Percentiles rank a stretch among this genome's conserved stretches.
Conservation (phyloP, 2,113 vertebrate species). For the Noturus placidus region DNA sequence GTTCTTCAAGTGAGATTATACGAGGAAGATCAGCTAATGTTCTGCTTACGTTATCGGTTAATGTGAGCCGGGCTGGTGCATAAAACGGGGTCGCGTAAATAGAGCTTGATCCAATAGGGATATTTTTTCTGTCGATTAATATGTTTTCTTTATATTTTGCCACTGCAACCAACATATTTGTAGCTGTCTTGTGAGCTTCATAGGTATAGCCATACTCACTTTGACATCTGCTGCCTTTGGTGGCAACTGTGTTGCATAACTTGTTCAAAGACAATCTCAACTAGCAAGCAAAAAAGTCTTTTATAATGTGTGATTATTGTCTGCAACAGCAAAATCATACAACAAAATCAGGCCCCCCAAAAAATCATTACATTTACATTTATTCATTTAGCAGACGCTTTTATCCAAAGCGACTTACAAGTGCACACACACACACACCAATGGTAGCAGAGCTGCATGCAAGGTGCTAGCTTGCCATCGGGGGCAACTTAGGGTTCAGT, state of each 20-base stretch:
- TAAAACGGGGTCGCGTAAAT: not conserved
- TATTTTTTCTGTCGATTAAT: not conserved
- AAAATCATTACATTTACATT: too few species aligned
- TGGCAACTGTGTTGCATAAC: not conserved
- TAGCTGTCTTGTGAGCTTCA: too few species aligned
- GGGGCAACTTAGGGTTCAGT: too few species aligned
- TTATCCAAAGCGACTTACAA: too few species aligned
- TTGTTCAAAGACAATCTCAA: not conserved
- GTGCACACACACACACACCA: too few species aligned
- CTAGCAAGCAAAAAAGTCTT: not conserved
- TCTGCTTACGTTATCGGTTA: not conserved
- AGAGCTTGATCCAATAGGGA: not conserved
- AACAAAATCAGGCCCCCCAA: not conserved
- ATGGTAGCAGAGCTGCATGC: too few species aligned
- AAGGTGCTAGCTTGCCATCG: too few species aligned
- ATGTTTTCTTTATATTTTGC: too few species aligned
- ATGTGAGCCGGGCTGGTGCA: not conserved
- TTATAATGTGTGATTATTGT: not conserved
- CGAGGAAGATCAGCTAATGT: not conserved
- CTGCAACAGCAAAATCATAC: not conserved
- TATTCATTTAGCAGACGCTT: too few species aligned
- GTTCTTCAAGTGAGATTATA: not conserved
- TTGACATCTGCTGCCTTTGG: not conserved
- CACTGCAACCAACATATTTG: not conserved
- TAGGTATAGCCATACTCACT: not conserved